A percentile compares a stretch with the other conserved stretches of the same genome.
Conservation (phyloP, 2,888 invertebrate species). For the Scaptomyza caliginosa region DNA sequence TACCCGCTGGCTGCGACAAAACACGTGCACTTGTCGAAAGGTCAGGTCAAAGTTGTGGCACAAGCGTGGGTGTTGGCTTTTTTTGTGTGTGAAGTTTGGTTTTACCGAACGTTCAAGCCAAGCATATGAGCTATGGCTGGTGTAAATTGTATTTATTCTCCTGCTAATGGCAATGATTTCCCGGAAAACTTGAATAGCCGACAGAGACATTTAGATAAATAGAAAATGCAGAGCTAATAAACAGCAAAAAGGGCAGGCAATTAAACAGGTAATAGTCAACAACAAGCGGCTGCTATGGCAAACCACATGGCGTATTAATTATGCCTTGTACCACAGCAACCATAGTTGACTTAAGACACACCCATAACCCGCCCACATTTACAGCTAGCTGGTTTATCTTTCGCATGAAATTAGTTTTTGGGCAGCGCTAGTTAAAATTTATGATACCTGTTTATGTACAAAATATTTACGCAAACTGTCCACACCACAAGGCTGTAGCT, state of each 20-base stretch:
- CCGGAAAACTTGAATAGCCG: conserved; percentile 29
- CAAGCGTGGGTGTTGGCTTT: background rate
- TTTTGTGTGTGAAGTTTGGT: background rate
- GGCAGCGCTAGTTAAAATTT: conserved; percentile 79
- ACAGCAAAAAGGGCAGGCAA: conserved; percentile 43
- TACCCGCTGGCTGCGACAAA: background rate
- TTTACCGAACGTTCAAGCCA: background rate
- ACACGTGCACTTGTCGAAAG: conserved; percentile 35
- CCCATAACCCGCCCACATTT: conserved; percentile 45
- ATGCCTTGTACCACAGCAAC: conserved; percentile 21
- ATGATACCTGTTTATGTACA: conserved; percentile 76
- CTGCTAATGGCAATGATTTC: conserved; percentile 37
- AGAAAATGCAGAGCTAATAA: conserved; percentile 46
- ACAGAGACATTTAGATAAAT: conserved; percentile 40
- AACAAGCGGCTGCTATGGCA: conserved; percentile 33
- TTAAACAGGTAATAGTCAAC: conserved; percentile 58
- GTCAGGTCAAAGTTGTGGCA: conserved; percentile 32
- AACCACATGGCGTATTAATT: conserved; percentile 51
- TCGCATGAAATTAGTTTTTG: conserved; percentile 74
- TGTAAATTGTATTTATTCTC: conserved; percentile 22
- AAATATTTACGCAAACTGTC: conserved; percentile 53
- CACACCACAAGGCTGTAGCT: conserved; percentile 13
- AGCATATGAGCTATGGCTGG: background rate
- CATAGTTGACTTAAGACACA: conserved; percentile 58
- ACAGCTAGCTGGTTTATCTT: conserved; percentile 41